Evolutionary conservation across 2,113 vertebrate genomes (phyloP), one percentile per base, ranked within the genome.

Genomic region (Pseudorectes ferrugineus): DNA sequence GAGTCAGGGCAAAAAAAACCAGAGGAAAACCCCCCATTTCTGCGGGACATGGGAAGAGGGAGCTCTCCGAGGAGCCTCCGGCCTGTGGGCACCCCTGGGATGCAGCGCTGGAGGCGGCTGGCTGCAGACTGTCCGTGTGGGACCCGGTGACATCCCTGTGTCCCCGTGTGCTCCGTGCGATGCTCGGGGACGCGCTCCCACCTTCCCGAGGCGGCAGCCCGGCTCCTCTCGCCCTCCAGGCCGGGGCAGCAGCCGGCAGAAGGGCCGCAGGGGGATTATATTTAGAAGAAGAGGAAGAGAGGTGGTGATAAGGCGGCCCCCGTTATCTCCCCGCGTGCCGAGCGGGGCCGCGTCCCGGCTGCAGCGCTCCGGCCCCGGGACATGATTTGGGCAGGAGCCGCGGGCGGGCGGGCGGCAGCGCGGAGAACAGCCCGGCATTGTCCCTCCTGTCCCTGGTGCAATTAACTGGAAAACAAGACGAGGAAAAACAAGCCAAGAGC

Each of bases 401-500:
- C 48, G 20, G 88, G 92, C 70, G 1, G 38, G 93, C 92, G 23
- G 49, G 71, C 46, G 11, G 29, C 76, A 96, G 83, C 35, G 8
- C 36, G 11, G 83, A 94, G 88, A 96, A 97, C 96, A 98, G 95
- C 94, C 73, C 5, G 40, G 96, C 95, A 97, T 98, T 98, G 98
- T 98, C 95, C 86, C 72, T 70, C 35, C 85, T 0, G 57, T 58
- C 95, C 87, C 84, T 2, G 58, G 94, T 78, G 97, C 97, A 93
- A 52, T 98, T 97, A 97, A 94, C 96, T 77, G 74, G 96, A 97
- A 98, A 97, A 97, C 96, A 97, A 97, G 87, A 29, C 46, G 15
- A 85, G 84, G 89, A 23, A 79, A 96, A 96, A 96, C 81, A 59
- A 92, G 91, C 94, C 93, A 77, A 62, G 95, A 77, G 85, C 59